Evolutionary conservation across 2,113 vertebrate species (phyloP).

Genomic region (Macroglossus sobrinus): DNA sequence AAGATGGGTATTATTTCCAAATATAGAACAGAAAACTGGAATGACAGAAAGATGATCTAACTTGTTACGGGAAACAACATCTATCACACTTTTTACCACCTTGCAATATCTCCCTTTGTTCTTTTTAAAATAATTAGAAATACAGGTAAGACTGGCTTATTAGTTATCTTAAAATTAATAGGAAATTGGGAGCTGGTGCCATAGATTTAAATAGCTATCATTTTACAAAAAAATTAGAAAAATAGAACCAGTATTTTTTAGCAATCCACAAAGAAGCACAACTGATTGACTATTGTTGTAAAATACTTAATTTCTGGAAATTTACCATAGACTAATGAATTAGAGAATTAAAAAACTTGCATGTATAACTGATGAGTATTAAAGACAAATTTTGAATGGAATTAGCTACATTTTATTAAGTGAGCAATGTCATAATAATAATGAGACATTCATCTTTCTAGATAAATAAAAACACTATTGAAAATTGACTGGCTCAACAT

Average conservation of each 20-base stretch:
- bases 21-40: background rate
- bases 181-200: background rate
- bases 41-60: background rate
- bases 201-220: background rate
- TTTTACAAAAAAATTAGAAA: background rate
- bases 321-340: background rate
- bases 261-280: background rate
- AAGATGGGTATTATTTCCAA: background rate
- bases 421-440: background rate
- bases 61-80: background rate
- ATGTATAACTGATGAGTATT: background rate
- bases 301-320: background rate
- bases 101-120: background rate
- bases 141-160: background rate
- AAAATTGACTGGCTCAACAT: background rate
- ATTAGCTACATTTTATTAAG: background rate
- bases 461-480: background rate
- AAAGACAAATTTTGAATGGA: background rate
- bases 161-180: background rate
- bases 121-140: background rate
- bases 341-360: background rate
- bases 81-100: background rate
- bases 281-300: background rate
- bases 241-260: background rate
- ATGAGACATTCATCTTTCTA: background rate